Conservation (phyloP, 2,888 invertebrate genomes). For the Coremacera marginata region DNA sequence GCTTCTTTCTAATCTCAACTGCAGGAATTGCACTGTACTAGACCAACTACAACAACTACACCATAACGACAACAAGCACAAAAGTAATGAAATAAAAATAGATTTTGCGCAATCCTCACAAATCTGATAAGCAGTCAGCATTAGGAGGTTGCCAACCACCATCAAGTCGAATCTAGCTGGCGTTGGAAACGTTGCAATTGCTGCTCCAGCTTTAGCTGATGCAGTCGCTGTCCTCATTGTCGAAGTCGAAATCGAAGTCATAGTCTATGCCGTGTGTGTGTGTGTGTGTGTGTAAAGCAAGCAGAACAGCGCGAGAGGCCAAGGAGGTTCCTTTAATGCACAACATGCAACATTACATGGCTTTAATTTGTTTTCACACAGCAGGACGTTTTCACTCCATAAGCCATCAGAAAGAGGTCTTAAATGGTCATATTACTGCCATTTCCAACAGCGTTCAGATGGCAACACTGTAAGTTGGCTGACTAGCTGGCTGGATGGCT, state of each 20-base stretch:
- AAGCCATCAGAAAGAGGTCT: slow-evolving; percentile 66
- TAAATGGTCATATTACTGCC: slow-evolving; percentile 64
- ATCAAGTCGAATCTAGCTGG: not conserved
- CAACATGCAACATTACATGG: slow-evolving; percentile 67
- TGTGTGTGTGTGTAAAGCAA: too few species aligned
- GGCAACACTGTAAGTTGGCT: slow-evolving; percentile 49
- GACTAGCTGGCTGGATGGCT: not conserved
- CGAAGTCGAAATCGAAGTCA: too few species aligned
- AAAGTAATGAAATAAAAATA: slow-evolving; percentile 52
- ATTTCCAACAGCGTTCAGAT: slow-evolving; percentile 64
- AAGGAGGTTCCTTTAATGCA: slow-evolving; percentile 38
- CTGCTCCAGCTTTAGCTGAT: not conserved
- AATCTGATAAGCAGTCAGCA: slow-evolving; percentile 59
- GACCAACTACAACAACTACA: slow-evolving; percentile 37
- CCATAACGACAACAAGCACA: slow-evolving; percentile 34
- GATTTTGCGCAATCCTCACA: slow-evolving; percentile 57
- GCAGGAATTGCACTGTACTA: slow-evolving; percentile 24
- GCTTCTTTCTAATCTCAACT: slow-evolving; percentile 13
- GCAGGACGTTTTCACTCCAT: slow-evolving; percentile 67
- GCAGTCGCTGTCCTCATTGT: not conserved
- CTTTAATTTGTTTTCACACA: slow-evolving; percentile 67
- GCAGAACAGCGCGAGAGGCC: not conserved
- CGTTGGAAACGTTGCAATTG: not conserved
- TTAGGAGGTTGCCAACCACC: slow-evolving; percentile 43
- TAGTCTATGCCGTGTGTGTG: too few species aligned